Evolutionary conservation across 1,140 invertebrate species (phyloP).

Genomic region (Triops cancriformis): DNA sequence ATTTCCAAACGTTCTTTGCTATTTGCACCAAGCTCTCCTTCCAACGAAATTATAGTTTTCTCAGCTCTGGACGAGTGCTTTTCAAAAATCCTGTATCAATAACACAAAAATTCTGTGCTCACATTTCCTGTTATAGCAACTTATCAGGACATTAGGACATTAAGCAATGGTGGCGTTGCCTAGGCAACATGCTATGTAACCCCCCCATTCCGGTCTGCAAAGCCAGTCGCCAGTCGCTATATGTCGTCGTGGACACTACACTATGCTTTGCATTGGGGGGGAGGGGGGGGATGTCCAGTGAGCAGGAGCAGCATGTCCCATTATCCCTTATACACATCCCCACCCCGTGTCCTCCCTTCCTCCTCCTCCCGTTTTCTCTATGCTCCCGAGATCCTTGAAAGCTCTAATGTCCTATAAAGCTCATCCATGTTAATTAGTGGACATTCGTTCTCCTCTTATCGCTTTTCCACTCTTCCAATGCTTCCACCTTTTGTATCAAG

Average conservation of each 20-base stretch:
- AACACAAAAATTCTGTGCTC: neutral
- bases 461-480: neutral
- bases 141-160: constrained; percentile 9
- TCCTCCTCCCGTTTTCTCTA: neutral
- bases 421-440: constrained; percentile 5
- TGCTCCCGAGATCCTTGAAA: neutral
- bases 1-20: neutral
- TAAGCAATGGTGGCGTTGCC: constrained; percentile 7
- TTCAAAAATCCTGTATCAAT: neutral
- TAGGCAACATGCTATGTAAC: neutral
- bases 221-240: neutral
- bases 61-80: neutral
- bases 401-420: constrained; percentile 3
- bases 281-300: too few relatives aligned
- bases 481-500: neutral
- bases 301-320: too few relatives aligned
- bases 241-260: neutral
- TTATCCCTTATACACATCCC: too few relatives aligned
- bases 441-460: neutral
- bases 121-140: neutral
- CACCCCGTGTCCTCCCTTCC: too few relatives aligned
- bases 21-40: neutral
- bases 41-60: neutral
- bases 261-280: neutral
- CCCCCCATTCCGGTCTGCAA: neutral